Evolutionary conservation across 2,888 invertebrate species (phyloP).

Genomic region (Netelia melanura): DNA sequence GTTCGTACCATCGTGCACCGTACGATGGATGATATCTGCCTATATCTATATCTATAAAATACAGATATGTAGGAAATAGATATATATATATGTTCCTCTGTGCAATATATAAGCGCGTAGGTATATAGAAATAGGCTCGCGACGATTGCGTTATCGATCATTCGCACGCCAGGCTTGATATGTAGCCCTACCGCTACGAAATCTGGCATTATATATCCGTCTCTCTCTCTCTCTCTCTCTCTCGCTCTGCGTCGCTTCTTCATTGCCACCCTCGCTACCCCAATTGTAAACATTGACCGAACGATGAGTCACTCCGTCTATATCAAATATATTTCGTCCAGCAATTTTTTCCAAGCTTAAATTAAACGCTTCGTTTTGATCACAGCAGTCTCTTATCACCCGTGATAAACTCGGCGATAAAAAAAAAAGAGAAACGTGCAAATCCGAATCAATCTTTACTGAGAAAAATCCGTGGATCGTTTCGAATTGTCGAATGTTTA

Average conservation of each 20-base stretch:
- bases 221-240: background rate
- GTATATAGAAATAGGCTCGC: slow-evolving; percentile 42
- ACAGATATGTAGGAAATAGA: background rate
- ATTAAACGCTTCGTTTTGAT: too few relatives aligned
- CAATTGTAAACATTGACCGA: slow-evolving; percentile 75
- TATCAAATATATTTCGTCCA: background rate
- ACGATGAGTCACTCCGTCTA: slow-evolving; percentile 77
- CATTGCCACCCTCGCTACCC: too few relatives aligned
- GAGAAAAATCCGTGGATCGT: too few relatives aligned
- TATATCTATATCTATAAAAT: background rate
- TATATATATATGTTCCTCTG: background rate
- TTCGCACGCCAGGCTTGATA: slow-evolving; percentile 70
- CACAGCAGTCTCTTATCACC: too few relatives aligned
- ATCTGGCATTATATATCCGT: background rate
- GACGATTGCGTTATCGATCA: slow-evolving; percentile 75
- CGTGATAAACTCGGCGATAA: too few relatives aligned
- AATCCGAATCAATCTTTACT: too few relatives aligned
- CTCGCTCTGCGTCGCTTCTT: background rate
- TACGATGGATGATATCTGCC: slow-evolving; percentile 2
- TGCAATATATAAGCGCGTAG: background rate
- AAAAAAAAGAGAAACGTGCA: too few relatives aligned
- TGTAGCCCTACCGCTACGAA: slow-evolving; percentile 56
- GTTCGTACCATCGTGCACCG: background rate
- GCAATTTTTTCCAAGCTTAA: background rate
- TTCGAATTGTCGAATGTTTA: too few relatives aligned